phyloP scores from a whole-genome alignment of 2,888 invertebrate species.

The Pristionchus entomophagus region DNA sequence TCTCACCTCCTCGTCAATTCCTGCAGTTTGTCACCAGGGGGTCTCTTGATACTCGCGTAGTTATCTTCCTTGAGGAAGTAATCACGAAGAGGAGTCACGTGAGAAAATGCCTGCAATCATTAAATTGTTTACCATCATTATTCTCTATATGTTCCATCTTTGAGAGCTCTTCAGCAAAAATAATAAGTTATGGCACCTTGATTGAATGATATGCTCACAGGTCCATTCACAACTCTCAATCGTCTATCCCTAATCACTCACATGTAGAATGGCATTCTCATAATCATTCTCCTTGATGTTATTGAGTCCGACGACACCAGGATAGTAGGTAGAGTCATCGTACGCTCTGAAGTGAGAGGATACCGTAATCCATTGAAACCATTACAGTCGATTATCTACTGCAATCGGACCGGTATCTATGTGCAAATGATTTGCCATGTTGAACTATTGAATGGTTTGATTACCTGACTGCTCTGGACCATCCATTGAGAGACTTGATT shows the following conservation, averaged over 20 bases:
- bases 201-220: no score
- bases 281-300: slow-evolving; percentile 99
- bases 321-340: slow-evolving; percentile 89
- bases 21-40: slow-evolving; percentile 94
- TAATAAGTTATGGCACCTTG: no score
- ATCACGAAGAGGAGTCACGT: slow-evolving; percentile 93
- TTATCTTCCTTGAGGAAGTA: slow-evolving; percentile 95
- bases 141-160: background rate
- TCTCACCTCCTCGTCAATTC: slow-evolving; percentile 86
- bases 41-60: slow-evolving; percentile 87
- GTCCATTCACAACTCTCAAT: no score
- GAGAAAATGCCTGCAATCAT: slow-evolving; percentile 86
- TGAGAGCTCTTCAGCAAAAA: no score
- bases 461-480: slow-evolving; percentile 40
- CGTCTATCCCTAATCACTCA: slow-evolving; percentile 77
- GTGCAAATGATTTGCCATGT: no score
- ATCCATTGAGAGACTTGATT: slow-evolving; percentile 86
- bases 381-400: slow-evolving; percentile 86
- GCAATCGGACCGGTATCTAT: no score
- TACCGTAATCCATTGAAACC: no score
- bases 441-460: slow-evolving; percentile 89
- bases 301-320: slow-evolving; percentile 95
- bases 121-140: background rate
- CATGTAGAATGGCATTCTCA: slow-evolving; percentile 97
- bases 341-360: slow-evolving; percentile 89